These are phyloP conservation scores for Coenonympha glycerion DNA, from an alignment of 2,888 invertebrate genomes.

Conservation along the genomic window DNA sequence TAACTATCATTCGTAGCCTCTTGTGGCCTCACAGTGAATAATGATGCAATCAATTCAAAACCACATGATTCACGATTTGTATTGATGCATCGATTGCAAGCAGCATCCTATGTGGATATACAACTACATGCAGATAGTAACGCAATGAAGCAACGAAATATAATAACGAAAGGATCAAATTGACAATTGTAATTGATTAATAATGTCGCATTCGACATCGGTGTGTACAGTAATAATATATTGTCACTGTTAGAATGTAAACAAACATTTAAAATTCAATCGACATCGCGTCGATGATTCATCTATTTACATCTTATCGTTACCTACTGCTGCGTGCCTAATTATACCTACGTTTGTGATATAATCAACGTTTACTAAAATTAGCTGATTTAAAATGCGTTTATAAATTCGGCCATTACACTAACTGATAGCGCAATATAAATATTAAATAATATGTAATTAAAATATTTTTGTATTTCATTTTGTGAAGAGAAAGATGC, in stretches of 20 bases:
- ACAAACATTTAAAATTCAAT: neutral
- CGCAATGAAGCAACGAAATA: no score
- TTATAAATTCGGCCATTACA: neutral
- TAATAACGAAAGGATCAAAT: neutral
- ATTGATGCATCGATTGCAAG: slow-evolving; percentile 23
- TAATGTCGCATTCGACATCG: neutral
- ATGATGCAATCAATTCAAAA: slow-evolving; percentile 27
- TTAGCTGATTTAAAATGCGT: neutral
- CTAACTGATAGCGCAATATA: neutral
- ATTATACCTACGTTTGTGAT: no score
- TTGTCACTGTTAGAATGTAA: neutral
- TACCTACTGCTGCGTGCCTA: no score
- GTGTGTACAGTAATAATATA: neutral
- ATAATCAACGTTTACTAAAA: neutral
- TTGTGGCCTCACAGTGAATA: slow-evolving; percentile 9
- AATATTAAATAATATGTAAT: neutral
- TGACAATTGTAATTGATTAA: neutral
- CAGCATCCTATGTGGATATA: slow-evolving; percentile 3
- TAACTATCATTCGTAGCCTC: neutral
- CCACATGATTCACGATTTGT: slow-evolving; percentile 23
- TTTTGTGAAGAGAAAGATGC: no score
- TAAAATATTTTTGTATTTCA: no score
- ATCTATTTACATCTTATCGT: no score
- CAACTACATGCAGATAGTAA: neutral
- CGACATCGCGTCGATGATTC: neutral